phyloP scores from a whole-genome alignment of 2,888 invertebrate genomes.

The Linnaemya vulpina region DNA sequence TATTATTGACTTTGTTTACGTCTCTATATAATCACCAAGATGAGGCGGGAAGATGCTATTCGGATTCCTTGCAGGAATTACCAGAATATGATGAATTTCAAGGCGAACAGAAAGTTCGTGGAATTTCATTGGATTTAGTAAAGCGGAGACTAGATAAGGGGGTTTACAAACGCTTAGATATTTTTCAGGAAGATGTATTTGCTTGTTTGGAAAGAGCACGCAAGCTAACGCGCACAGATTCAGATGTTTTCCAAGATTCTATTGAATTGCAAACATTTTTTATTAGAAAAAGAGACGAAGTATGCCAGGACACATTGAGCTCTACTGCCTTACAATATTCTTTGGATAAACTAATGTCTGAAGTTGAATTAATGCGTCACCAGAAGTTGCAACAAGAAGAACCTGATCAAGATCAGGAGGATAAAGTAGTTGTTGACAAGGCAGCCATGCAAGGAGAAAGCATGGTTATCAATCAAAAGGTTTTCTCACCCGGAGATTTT shows the following conservation, averaged over 20 bases:
- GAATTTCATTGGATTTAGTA: constrained; percentile 95
- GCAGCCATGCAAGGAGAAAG: constrained; percentile 84
- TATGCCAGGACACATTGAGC: constrained; percentile 91
- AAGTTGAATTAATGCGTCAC: constrained; percentile 90
- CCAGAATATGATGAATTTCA: constrained; percentile 92
- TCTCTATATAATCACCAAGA: constrained; percentile 98
- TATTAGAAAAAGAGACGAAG: constrained; percentile 88
- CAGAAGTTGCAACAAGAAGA: constrained; percentile 90
- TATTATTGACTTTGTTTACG: constrained; percentile 95
- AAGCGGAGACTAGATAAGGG: constrained; percentile 96
- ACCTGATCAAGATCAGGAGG: constrained; percentile 88
- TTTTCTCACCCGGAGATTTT: constrained; percentile 93
- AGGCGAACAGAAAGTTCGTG: constrained; percentile 86
- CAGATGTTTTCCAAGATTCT: constrained; percentile 97
- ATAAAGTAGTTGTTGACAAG: constrained; percentile 79
- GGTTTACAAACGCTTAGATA: constrained; percentile 95
- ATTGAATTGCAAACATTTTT: constrained; percentile 96
- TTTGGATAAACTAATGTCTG: constrained; percentile 88
- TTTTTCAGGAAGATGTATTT: constrained; percentile 98
- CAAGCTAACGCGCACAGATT: constrained; percentile 93
- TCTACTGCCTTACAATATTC: constrained; percentile 95
- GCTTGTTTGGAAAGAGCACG: constrained; percentile 95
- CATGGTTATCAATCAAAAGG: constrained; percentile 90
- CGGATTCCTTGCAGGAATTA: constrained; percentile 97
- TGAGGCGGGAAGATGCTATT: constrained; percentile 97